Evolutionary conservation across 2,888 invertebrate genomes (phyloP), one percentile per base, ranked within the genome.

Genomic region (Dasypogon diadema): DNA sequence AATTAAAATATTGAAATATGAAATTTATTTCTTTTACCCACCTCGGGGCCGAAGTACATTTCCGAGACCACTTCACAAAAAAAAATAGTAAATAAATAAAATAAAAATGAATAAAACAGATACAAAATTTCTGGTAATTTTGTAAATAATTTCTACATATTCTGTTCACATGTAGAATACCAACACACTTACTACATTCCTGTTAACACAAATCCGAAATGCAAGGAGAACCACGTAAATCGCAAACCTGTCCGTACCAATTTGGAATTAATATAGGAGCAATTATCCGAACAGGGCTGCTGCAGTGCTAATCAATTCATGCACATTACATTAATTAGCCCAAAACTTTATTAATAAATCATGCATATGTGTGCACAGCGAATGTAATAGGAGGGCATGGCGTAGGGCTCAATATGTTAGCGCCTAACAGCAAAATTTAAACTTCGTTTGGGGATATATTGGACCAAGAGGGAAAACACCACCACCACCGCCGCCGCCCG

Each of bases 311-410:
- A 65, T 65, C 65, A 65, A 65, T 65, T 65, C 65, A 65, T 65
- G 65, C 37, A 46, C 26, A 65, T 46, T 65, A 37, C 65, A 65
- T 65, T 65, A 65, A 65, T 65, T 65, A 65, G 42, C 48, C 14
- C 6, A 60, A 60, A 60, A 65, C 48, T 65, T 46, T 46, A 48
- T 65, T 65, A 65, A 65, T 65, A 65, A 65, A 65, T 65, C 65
- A 65, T 46, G 42, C 42, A 46, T 21, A 24, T 37, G 65, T 42
- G 65, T 24, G 16, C 48, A 24, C 22, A 18, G 46, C 65, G 46
- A 37, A 51, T 46, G 8, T 46, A 46, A 60, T 60, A 34, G 14
- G 24, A 12, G 30, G 2, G 1, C n/a, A 12, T 6, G 6, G 30
- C 22, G 2, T 12, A 58, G 10, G 21, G 46, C 65, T 65, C 46